phyloP scores from a whole-genome alignment of 1,140 invertebrate species.

The Sminthurides bifidus region DNA sequence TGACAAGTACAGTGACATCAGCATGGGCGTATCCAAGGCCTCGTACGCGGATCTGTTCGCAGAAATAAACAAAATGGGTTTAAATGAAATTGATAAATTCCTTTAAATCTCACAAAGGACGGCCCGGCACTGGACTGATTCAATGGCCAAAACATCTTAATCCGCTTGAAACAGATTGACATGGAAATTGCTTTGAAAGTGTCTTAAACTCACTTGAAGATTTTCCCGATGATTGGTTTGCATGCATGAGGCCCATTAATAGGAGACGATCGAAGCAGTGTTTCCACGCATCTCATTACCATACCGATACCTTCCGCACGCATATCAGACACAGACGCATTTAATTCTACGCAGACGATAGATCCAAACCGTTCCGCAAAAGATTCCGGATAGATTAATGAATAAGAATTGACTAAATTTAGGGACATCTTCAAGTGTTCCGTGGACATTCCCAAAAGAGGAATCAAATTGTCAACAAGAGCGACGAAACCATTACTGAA shows the following conservation, averaged over 20 bases:
- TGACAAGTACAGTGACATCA: constrained; percentile 62
- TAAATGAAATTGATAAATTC: too few relatives aligned
- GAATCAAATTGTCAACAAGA: constrained; percentile 27
- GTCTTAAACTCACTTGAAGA: constrained; percentile 23
- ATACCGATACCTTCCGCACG: constrained; percentile 61
- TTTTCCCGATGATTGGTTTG: constrained; percentile 29
- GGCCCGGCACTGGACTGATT: too few relatives aligned
- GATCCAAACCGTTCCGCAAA: constrained; percentile 28
- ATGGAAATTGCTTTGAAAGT: constrained; percentile 13
- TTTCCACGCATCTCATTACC: constrained; percentile 59
- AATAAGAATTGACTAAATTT: constrained; percentile 23
- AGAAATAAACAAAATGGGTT: constrained; percentile 10
- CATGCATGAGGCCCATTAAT: constrained; percentile 42
- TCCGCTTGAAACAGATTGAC: too few relatives aligned
- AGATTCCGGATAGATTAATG: constrained; percentile 25
- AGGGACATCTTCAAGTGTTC: constrained; percentile 29
- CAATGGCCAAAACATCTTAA: too few relatives aligned
- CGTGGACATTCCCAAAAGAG: constrained; percentile 24
- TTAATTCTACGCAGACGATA: constrained; percentile 21
- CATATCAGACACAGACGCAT: constrained; percentile 53
- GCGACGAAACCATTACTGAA: constrained; percentile 23
- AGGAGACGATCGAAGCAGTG: constrained; percentile 52
- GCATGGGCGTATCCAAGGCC: constrained; percentile 54
- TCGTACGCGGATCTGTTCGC: constrained; percentile 46
- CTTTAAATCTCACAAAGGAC: too few relatives aligned